phyloP scores from a whole-genome alignment of 2,113 vertebrate species.

The Speoplatyrhinus poulsoni region DNA sequence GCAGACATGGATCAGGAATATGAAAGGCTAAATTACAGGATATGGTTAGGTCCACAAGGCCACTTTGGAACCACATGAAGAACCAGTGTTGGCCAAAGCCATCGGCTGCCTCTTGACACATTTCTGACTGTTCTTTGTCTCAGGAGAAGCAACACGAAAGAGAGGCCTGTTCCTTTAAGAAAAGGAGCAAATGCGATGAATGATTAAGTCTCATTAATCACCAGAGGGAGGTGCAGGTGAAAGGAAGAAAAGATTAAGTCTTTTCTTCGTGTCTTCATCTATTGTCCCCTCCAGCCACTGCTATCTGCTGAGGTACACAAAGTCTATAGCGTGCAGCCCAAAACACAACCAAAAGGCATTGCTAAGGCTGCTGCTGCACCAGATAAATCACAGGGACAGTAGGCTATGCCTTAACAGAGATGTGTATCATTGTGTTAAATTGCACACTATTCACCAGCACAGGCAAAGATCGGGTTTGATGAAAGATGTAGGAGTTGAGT shows the following conservation, averaged over 20 bases:
- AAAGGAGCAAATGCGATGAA: conserved; percentile 25
- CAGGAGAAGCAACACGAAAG: background rate
- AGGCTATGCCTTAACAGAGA: background rate
- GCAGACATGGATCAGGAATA: background rate
- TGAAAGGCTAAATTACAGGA: background rate
- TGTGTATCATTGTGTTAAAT: background rate
- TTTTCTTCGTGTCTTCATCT: conserved; percentile 31
- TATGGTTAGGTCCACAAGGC: background rate
- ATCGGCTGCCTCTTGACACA: background rate
- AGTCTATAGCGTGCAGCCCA: conserved; percentile 27
- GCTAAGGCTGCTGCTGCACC: conserved; percentile 18
- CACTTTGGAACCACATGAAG: background rate
- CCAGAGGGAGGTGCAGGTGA: conserved; percentile 20
- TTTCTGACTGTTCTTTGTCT: background rate
- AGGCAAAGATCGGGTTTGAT: no score
- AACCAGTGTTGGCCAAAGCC: conserved; percentile 17
- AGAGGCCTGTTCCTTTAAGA: conserved; percentile 6
- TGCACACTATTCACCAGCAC: background rate
- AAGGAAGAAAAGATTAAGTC: conserved; percentile 29
- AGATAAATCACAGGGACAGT: conserved; percentile 31
- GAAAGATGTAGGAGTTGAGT: no score
- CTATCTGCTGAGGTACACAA: background rate
- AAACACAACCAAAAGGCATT: conserved; percentile 37
- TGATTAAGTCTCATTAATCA: conserved; percentile 53
- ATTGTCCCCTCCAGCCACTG: conserved; percentile 1